Base-by-base conservation (phyloP, 2,113 vertebrate species). In the Ramphastos sulfuratus region DNA sequence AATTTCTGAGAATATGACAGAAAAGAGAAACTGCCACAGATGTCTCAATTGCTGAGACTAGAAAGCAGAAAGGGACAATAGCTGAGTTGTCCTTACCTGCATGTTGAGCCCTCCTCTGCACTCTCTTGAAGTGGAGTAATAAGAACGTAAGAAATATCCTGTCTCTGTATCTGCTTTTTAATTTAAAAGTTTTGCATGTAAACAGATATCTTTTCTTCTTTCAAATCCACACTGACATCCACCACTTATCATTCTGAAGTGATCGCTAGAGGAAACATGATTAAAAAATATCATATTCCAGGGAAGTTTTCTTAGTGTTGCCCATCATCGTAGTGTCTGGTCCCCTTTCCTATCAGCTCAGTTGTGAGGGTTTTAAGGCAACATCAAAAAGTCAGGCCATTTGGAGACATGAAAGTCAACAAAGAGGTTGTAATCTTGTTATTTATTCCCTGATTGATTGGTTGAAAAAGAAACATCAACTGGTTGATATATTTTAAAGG, bases 401-500 rank as follows among this genome's bases (percentile, higher is more conserved):
- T 23, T 10, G 48, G 85, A 70, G 76, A 42, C 60, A 64, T 5
- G 42, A 19, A 93, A 90, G 46, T 64, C 81, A 93, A 23, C 59
- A n/a, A 33, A 8, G 59, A 88, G 54, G 58, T 24, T 48, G 82
- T 21, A 21, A 24, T 74, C 63, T 80, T 35, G 27, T 82, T n/a
- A 6, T 74, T 85, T 23, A 6, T 75, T 71, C 23, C 71, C 66
- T 55, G 20, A 77, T 74, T 35, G 84, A 82, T 48, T 6, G 37
- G 59, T 48, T 74, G 82, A 54, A 71, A 77, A 93, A 80, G 82
- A 85, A 85, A 59, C 33, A 85, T 65, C 0, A 18, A 35, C 44
- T 35, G 64, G 25, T 27, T 81, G 85, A 58, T 94, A 6, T 14
- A 64, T 81, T 77, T 83, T 56, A 94, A 93, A 95, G 91, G 89